These are phyloP conservation scores for Poeciliopsis turneri DNA, from an alignment of 2,797 vertebrate genomes.

Conservation along the genomic window DNA sequence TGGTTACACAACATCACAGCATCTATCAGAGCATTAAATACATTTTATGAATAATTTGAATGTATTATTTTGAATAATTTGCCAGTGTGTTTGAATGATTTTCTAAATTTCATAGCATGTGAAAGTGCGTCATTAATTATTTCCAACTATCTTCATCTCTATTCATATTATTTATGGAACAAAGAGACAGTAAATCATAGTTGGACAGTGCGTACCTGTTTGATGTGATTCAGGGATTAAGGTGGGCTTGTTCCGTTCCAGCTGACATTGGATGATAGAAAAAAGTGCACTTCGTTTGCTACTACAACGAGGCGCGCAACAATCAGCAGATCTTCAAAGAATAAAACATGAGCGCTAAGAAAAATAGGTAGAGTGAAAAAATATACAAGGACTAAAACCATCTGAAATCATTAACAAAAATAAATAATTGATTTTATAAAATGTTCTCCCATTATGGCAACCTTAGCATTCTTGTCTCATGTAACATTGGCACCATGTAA, in stretches of 20 bases:
- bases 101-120: constrained; percentile 14
- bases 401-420: not conserved
- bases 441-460: not conserved
- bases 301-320: not conserved
- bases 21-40: constrained; percentile 38
- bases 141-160: not conserved
- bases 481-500: not conserved
- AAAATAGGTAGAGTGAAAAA: too few relatives aligned
- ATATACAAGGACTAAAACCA: not conserved
- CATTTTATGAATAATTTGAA: constrained; percentile 26
- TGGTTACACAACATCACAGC: constrained; percentile 30
- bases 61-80: constrained; percentile 14
- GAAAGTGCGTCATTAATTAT: too few relatives aligned
- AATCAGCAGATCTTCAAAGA: not conserved
- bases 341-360: not conserved
- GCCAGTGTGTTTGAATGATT: constrained; percentile 15
- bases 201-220: not conserved
- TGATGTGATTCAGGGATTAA: not conserved
- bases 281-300: not conserved
- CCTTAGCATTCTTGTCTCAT: not conserved
- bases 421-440: not conserved
- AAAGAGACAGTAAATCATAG: not conserved
- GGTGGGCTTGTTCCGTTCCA: not conserved
- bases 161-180: not conserved
- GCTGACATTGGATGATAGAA: not conserved